Conservation (phyloP, 2,113 vertebrate genomes). For the Leptodactylus fuscus region DNA sequence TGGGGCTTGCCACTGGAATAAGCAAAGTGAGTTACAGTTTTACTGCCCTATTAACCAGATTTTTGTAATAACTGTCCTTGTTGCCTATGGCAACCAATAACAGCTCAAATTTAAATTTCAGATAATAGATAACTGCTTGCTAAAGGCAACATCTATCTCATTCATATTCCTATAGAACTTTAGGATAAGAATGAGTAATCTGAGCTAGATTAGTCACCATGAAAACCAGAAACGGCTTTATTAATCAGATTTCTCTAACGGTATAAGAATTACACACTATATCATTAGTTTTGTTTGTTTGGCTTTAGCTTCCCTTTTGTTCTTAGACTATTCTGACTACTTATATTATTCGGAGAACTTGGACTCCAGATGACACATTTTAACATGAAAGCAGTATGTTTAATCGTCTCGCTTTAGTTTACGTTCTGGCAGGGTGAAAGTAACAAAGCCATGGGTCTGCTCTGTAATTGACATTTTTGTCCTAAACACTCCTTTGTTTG, state of each 20-base stretch:
- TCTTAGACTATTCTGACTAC: not conserved
- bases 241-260: not conserved
- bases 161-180: too few relatives aligned
- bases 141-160: too few relatives aligned
- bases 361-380: not conserved
- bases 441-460: not conserved
- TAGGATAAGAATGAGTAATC: not conserved
- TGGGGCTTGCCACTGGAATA: too few relatives aligned
- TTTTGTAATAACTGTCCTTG: too few relatives aligned
- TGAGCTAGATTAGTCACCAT: not conserved
- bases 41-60: too few relatives aligned
- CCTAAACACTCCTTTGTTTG: slow-evolving; percentile 52
- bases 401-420: not conserved
- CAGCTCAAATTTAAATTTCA: too few relatives aligned
- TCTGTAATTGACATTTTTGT: slow-evolving; percentile 41
- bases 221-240: not conserved
- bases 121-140: too few relatives aligned
- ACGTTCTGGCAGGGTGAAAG: slow-evolving; percentile 17
- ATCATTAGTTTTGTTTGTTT: too few relatives aligned
- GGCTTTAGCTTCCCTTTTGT: too few relatives aligned
- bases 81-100: too few relatives aligned
- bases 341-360: not conserved
- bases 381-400: not conserved
- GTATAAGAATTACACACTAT: too few relatives aligned
- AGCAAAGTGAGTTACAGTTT: too few relatives aligned